Evolutionary conservation across 2,888 invertebrate genomes (phyloP), one percentile per base, ranked within the genome.

Genomic region (Neuroscelio doddi): DNA sequence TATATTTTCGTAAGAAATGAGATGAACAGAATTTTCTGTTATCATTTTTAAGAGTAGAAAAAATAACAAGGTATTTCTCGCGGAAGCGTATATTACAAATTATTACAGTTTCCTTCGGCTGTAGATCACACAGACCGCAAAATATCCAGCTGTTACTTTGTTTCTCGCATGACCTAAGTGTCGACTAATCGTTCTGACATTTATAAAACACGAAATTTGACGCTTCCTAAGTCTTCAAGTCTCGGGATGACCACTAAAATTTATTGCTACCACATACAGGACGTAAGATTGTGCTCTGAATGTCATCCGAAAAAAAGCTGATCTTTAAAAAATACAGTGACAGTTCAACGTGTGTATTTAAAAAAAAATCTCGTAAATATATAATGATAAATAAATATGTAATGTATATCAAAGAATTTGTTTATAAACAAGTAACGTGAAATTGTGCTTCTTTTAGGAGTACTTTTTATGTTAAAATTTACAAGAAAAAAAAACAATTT

Each of bases 121-220:
- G 32, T 14, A 39, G 69, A 71, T 71, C 69, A 73, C 44, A 76
- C 64, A 53, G 26, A 34, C 70, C 72, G 70, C 74, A 44, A 59
- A 68, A 17, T 44, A 36, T 55, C 41, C 69, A 69, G 64, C 70
- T 75, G 74, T 64, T 42, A 50, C 67, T 64, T 46, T 30, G 14
- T 30, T 21, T 21, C 46, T 14, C 24, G 5, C 47, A n/a, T 34
- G 24, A 9, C 15, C 17, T 15, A 7, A 68, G 5, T 21, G 68
- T 67, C 59, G 59, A 47, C 69, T 70, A 68, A 78, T 62, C 75
- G 73, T 58, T 72, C 53, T 67, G 71, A 74, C 80, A 78, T 73
- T 74, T 79, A 78, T 80, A 75, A 77, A 80, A 80, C 78, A 78
- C 29, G 80, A 76, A 73, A 80, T 71, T 53, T 53, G 79, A 80